Base-by-base conservation (phyloP, 2,113 vertebrate genomes). In the Carollia perspicillata region DNA sequence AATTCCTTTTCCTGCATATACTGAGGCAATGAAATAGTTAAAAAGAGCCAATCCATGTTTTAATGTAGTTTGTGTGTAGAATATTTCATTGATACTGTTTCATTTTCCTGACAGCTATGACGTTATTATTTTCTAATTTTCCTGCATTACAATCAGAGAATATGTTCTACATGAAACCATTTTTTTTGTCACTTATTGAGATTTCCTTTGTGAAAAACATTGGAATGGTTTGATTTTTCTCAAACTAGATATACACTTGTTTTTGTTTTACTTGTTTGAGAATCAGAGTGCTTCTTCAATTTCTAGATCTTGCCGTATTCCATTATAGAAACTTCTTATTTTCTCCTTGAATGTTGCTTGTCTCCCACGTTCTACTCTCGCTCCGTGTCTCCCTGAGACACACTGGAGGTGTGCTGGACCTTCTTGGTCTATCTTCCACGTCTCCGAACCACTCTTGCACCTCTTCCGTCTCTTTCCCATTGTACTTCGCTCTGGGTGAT, bases 231-330 rank as follows among this genome's bases (percentile, higher is more conserved):
- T 51, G 26, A 37, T 49, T 90, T 85, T 92, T 84, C 35, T 66
- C 55, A 42, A 75, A 66, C 40, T 78, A 63, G 14, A 16, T 35
- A 47, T 42, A 84, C 10, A 85, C 7, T 74, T 84, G 8, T 40
- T 88, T 94, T 93, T 88, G 42, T 30, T 88, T 74, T 81, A 81
- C 12, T 14, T 78, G 11, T 42, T 72, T 95, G 93, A 4, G 66
- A 72, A 37, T 55, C 16, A 80, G n/a, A 47, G 6, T 42, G 68
- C 18, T 51, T 80, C 37, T 77, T 91, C 30, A 37, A 37, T 33
- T 60, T 94, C 90, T 88, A 69, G 20, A 88, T 53, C 68, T 65
- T 69, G 4, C 55, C 66, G 2, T 49, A 58, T 84, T 35, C 11
- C 14, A 83, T 37, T 87, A 58, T 4, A 26, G 89, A 88, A 84